Evolutionary conservation across 2,888 invertebrate species (phyloP).

Genomic region (Lissocephala sabroskyi): DNA sequence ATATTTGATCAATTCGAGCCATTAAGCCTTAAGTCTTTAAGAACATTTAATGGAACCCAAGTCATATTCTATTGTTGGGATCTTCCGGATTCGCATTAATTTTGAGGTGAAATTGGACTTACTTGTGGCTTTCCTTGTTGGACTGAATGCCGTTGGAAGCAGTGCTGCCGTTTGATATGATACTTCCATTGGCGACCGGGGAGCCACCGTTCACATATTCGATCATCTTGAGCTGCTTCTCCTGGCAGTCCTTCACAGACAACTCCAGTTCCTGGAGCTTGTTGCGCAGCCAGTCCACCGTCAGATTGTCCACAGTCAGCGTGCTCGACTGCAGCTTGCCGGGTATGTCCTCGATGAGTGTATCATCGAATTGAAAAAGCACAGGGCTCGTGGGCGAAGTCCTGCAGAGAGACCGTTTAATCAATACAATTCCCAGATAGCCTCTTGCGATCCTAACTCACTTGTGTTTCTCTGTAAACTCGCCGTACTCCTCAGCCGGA

Average conservation of each 20-base stretch:
- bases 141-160: conserved; percentile 73
- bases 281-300: conserved; percentile 89
- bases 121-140: conserved; percentile 71
- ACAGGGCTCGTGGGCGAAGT: conserved; percentile 85
- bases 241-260: conserved; percentile 85
- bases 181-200: conserved; percentile 74
- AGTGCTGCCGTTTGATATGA: conserved; percentile 61
- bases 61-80: too few relatives aligned
- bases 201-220: conserved; percentile 72
- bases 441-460: conserved; percentile 72
- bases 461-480: conserved; percentile 92
- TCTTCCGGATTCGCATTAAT: background rate
- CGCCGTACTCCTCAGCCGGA: conserved; percentile 89
- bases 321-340: conserved; percentile 90
- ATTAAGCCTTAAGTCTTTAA: too few relatives aligned
- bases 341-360: conserved; percentile 89
- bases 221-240: conserved; percentile 77
- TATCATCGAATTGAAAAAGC: conserved; percentile 89
- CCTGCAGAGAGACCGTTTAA: conserved; percentile 73
- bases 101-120: too few relatives aligned
- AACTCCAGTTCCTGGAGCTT: conserved; percentile 84
- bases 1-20: too few relatives aligned
- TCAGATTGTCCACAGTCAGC: conserved; percentile 92
- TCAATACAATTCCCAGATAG: background rate
- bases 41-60: too few relatives aligned